A percentile compares a stretch with the other conserved stretches of the same genome.
Evolutionary conservation across 2,888 invertebrate species (phyloP).

Genomic region (Camponotus fellah): DNA sequence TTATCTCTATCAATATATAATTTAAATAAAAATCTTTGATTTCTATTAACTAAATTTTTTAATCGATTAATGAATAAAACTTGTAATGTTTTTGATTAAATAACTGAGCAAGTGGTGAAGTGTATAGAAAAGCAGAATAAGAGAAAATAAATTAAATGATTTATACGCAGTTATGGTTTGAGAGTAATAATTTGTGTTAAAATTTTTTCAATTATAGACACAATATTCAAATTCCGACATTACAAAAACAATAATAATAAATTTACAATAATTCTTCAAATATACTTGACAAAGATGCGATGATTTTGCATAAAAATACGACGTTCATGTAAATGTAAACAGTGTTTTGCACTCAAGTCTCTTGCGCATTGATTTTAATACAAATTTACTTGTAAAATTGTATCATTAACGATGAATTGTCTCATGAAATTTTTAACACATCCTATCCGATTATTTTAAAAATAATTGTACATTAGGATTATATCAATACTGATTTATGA

Average conservation of each 20-base stretch:
- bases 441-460: not conserved
- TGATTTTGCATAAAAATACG: conserved; percentile 38
- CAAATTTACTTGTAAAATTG: conserved; percentile 9
- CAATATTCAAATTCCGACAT: conserved; percentile 10
- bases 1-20: too few relatives aligned
- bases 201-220: conserved; percentile 33
- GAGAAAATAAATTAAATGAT: conserved; percentile 43
- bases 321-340: conserved; percentile 37
- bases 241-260: conserved; percentile 49
- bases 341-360: not conserved
- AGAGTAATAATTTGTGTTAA: not conserved
- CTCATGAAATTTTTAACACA: conserved; percentile 4
- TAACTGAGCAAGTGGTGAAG: conserved; percentile 28
- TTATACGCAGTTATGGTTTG: conserved; percentile 41
- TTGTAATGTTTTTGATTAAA: conserved; percentile 56
- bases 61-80: not conserved
- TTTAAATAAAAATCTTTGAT: not conserved
- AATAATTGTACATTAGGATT: not conserved
- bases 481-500: not conserved
- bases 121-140: conserved; percentile 13
- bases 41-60: not conserved
- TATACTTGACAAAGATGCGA: conserved; percentile 16
- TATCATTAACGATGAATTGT: conserved; percentile 47
- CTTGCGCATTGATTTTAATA: conserved; percentile 37
- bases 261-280: conserved; percentile 62